These are phyloP conservation scores for Philopedon plagiatum DNA, from an alignment of 2,888 invertebrate species.

Conservation along the genomic window DNA sequence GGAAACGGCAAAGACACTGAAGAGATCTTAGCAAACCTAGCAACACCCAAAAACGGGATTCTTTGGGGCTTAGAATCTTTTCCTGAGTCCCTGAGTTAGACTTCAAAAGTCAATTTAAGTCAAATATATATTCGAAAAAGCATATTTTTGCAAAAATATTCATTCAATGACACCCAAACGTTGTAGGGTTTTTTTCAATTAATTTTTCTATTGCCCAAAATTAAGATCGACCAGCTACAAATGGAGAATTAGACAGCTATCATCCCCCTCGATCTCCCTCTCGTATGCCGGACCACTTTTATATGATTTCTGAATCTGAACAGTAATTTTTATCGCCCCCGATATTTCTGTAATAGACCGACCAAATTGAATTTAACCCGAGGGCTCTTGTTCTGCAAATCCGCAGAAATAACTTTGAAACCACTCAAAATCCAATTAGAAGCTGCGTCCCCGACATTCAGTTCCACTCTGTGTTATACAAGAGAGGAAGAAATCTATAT, in stretches of 20 bases:
- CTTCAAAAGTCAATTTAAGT: too few relatives aligned
- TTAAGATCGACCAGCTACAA: constrained; percentile 18
- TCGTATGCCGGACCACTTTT: not conserved
- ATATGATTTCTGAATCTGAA: constrained; percentile 40
- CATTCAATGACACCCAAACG: too few relatives aligned
- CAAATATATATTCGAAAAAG: too few relatives aligned
- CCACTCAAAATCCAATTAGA: constrained; percentile 43
- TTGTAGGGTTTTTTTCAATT: not conserved
- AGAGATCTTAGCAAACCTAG: too few relatives aligned
- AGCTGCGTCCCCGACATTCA: constrained; percentile 10
- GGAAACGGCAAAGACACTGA: too few relatives aligned
- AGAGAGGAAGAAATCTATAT: too few relatives aligned
- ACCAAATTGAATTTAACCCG: constrained; percentile 45
- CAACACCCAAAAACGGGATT: too few relatives aligned
- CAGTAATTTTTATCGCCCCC: constrained; percentile 43
- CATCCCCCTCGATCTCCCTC: constrained; percentile 5
- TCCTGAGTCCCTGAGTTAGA: too few relatives aligned
- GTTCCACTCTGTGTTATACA: not conserved
- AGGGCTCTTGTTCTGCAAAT: constrained; percentile 31
- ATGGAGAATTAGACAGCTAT: constrained; percentile 6
- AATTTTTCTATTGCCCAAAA: constrained; percentile 7
- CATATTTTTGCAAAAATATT: too few relatives aligned
- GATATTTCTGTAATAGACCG: constrained; percentile 46
- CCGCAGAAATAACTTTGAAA: constrained; percentile 28
- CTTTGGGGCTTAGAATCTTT: too few relatives aligned